Percentiles rank a stretch among this genome's conserved stretches.
Conservation (phyloP, 2,113 vertebrate genomes). For the Albula goreensis region DNA sequence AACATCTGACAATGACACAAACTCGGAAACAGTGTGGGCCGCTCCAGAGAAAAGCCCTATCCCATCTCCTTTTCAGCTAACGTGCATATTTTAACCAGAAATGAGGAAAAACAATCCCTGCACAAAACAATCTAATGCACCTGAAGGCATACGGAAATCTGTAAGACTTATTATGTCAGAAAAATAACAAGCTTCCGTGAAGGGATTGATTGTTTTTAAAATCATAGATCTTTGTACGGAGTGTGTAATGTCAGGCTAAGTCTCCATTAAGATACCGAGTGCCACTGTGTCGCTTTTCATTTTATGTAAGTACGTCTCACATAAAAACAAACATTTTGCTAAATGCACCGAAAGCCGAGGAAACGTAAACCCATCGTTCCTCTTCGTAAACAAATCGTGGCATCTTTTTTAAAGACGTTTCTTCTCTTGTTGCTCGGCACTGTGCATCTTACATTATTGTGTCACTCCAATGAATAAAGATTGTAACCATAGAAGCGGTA, state of each 20-base stretch:
- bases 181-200: constrained; percentile 73
- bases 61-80: constrained; percentile 26
- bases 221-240: constrained; percentile 72
- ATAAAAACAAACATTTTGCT: constrained; percentile 62
- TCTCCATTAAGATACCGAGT: constrained; percentile 68
- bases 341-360: constrained; percentile 58
- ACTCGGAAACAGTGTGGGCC: constrained; percentile 44
- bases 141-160: constrained; percentile 62
- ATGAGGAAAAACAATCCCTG: constrained; percentile 47
- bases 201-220: constrained; percentile 74
- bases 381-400: constrained; percentile 27
- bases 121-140: constrained; percentile 52
- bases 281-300: constrained; percentile 71
- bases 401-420: constrained; percentile 25
- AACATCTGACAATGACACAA: constrained; percentile 48
- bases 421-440: not conserved
- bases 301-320: constrained; percentile 75
- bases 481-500: not conserved
- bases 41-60: constrained; percentile 51
- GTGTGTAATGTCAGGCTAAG: constrained; percentile 76
- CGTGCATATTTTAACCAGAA: constrained; percentile 46
- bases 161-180: constrained; percentile 66
- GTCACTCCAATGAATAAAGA: not conserved
- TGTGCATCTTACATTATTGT: not conserved
- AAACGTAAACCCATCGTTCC: constrained; percentile 35